phyloP scores from a whole-genome alignment of 2,797 vertebrate genomes.

The Decapterus maruadsi region DNA sequence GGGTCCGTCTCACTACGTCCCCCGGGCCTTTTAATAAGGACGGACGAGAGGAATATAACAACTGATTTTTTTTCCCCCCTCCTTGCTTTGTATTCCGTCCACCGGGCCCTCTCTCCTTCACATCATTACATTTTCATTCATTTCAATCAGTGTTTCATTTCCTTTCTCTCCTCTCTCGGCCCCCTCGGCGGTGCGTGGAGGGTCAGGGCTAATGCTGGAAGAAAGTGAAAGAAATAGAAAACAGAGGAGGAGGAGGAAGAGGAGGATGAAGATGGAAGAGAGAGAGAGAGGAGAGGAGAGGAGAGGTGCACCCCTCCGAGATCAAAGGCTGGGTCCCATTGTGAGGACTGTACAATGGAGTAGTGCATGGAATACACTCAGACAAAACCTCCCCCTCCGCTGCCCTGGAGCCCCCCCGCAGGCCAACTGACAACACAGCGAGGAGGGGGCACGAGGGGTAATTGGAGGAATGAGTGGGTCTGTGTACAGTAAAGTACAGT shows the following conservation, averaged over 20 bases:
- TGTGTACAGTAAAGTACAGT: conserved; percentile 58
- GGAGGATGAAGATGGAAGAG: conserved; percentile 23
- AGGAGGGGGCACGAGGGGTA: conserved; percentile 48
- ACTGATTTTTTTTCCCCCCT: conserved; percentile 45
- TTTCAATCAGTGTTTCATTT: conserved; percentile 78
- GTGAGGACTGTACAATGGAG: conserved; percentile 82
- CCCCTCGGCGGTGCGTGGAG: conserved; percentile 65
- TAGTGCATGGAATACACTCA: conserved; percentile 67
- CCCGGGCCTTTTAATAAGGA: conserved; percentile 71
- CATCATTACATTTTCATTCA: conserved; percentile 74
- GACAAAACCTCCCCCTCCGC: conserved; percentile 36
- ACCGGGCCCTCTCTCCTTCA: conserved; percentile 34
- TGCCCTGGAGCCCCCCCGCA: conserved; percentile 6
- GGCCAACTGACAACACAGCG: conserved; percentile 78
- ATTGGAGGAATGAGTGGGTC: conserved; percentile 53
- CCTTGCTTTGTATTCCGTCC: conserved; percentile 21
- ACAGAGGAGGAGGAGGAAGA: conserved; percentile 22
- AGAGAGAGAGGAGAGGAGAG: conserved; percentile 16
- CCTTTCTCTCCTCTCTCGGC: conserved; percentile 54
- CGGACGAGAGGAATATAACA: conserved; percentile 55
- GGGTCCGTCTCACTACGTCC: conserved; percentile 42
- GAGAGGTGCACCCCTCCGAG: conserved; percentile 73
- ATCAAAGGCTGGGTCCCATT: conserved; percentile 84
- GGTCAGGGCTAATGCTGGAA: conserved; percentile 64
- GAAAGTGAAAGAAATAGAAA: conserved; percentile 33